These are phyloP conservation scores for Rhamphomyia laevipes DNA, from an alignment of 2,888 invertebrate species.

Conservation along the genomic window DNA sequence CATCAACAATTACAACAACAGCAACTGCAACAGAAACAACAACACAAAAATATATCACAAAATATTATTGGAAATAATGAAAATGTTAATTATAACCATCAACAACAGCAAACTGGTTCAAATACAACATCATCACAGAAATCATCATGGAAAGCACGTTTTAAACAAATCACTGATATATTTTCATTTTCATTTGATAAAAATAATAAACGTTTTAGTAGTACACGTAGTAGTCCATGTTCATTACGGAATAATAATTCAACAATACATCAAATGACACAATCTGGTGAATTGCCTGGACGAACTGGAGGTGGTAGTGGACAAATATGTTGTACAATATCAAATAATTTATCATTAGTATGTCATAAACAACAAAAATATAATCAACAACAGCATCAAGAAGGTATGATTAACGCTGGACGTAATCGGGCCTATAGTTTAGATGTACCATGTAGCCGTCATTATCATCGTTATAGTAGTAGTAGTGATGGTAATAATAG, in stretches of 20 bases:
- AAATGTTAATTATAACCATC: slow-evolving; percentile 8
- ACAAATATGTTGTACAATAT: slow-evolving; percentile 31
- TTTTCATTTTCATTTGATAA: slow-evolving; percentile 37
- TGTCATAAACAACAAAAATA: slow-evolving; percentile 6
- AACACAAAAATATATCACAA: background rate
- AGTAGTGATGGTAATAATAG: slow-evolving; percentile 33
- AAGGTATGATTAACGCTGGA: slow-evolving; percentile 21
- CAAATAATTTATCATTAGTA: slow-evolving; percentile 27
- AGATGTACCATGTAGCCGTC: slow-evolving; percentile 27
- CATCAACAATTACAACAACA: background rate
- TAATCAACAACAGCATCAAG: slow-evolving; percentile 16
- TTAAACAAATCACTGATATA: slow-evolving; percentile 37
- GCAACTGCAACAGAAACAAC: background rate
- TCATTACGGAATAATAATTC: slow-evolving; percentile 27
- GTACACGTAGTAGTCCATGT: slow-evolving; percentile 32
- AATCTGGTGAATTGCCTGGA: slow-evolving; percentile 1
- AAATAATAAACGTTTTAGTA: slow-evolving; percentile 30
- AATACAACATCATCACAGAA: background rate
- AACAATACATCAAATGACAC: slow-evolving; percentile 15
- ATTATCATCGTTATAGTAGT: slow-evolving; percentile 22
- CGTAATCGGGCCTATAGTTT: slow-evolving; percentile 36
- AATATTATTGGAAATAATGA: slow-evolving; percentile 1
- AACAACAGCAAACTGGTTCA: slow-evolving; percentile 12
- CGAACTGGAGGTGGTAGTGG: slow-evolving; percentile 14
- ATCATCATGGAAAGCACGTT: slow-evolving; percentile 29